Base-by-base conservation (phyloP, 92 coral and sea anemone species). In the Isaurus tuberculatus region DNA sequence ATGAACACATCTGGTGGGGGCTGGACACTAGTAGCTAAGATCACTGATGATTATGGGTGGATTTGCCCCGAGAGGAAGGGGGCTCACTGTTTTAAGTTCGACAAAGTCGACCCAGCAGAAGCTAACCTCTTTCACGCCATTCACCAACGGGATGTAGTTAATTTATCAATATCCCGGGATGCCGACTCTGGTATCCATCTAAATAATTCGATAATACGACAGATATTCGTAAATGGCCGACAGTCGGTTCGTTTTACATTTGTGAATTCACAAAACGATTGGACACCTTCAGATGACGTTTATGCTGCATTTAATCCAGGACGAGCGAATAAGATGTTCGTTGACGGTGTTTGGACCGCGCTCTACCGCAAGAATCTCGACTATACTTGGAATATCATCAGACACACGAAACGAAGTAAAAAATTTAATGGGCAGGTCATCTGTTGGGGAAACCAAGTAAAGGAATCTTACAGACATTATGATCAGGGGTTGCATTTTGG, bases 1-100 rank as follows among this genome's bases (percentile, higher is more conserved):
- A 87, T 87, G 91, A 87, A 67, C 11, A 83, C 87, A 16, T 73
- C 87, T 20, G 91, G 91, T 13, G 91, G 91, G 34, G 91, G 91
- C 46, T 87, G 91, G 91, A 71, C 80, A 63, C 68, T 87, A 29
- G 83, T 75, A 6, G 91, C 91, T 11, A 87, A 87, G 42, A 70
- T 87, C 17, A 87, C 91, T 14, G 79, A 87, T 61, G 91, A 87
- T 57, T 87, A 22, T 49, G 81, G 83, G 26, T 87, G 91, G 91
- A 83, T 87, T n/a, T 87, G 91, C 64, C 91, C 91, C 26, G 87
- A 87, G 46, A 80, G 87, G 36, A 51, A 73, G 49, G 91, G 91
- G 10, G 72, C 64, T 68, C 65, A 48, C 28, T 87, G 91, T 25
- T 73, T 33, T 4, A 48, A 68, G 36, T 87, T 87, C 2, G 46